Percentiles rank a stretch among this genome's conserved stretches.
phyloP scores from a whole-genome alignment of 2,113 vertebrate genomes.

The Struthio camelus region DNA sequence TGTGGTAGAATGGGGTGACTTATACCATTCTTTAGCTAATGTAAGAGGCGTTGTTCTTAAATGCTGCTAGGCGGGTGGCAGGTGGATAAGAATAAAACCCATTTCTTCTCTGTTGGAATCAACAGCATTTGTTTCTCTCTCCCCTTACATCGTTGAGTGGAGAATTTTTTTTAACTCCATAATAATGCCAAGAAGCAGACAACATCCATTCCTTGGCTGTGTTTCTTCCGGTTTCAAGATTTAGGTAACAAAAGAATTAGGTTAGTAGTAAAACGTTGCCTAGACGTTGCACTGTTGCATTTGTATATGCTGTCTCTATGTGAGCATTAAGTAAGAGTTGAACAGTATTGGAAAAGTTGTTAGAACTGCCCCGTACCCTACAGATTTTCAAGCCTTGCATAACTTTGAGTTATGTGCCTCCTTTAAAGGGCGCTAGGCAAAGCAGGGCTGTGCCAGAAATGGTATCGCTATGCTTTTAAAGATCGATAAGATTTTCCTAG shows the following conservation, averaged over 20 bases:
- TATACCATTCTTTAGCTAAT: background rate
- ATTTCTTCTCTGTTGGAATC: background rate
- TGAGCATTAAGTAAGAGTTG: background rate
- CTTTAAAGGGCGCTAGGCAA: background rate
- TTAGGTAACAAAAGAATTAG: background rate
- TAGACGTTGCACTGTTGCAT: background rate
- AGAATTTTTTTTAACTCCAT: background rate
- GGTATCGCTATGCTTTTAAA: background rate
- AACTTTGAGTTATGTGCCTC: background rate
- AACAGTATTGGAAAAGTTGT: background rate
- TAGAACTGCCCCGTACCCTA: background rate
- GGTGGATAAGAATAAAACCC: background rate
- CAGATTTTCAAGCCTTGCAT: background rate
- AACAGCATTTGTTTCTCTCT: background rate
- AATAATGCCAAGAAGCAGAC: background rate
- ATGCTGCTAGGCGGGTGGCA: background rate
- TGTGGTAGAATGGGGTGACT: background rate
- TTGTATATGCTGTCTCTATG: background rate
- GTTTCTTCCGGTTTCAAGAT: background rate
- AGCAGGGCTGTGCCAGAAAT: background rate
- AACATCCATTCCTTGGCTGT: background rate
- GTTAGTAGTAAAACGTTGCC: background rate
- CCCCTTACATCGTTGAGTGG: background rate
- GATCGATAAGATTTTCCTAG: background rate
- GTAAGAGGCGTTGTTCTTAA: background rate